Base-by-base conservation (phyloP, 53 echinoderm and acorn worm species). In the Stichopus horrens region DNA sequence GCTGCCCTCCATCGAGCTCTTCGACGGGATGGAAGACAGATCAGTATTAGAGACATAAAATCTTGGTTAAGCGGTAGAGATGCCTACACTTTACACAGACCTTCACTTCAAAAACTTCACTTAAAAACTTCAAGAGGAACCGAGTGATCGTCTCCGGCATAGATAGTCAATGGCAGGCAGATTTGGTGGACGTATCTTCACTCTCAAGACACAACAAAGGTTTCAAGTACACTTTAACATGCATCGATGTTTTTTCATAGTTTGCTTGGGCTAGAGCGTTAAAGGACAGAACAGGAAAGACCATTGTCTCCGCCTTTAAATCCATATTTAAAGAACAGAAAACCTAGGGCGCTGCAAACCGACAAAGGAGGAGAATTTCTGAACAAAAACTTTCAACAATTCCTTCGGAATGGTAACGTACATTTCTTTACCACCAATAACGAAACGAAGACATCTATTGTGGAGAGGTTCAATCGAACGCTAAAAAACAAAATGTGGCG, bases 181-280 rank as follows among this genome's bases (percentile, higher is more conserved):
- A 93, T 79, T 57, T 93, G 14, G 93, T 90, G 1, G 93, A 93
- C 20, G 77, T 88, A 5, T 54, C 67, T 7, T 9, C 68, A 5
- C 79, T 91, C 16, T 52, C 74, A 67, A 77, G 89, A 21, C 85
- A 86, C 8, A 92, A 92, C 37, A 65, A 78, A 4, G 92, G 92
- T 9, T 83, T 77, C 37, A 75, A 86, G n/a, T 90, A 89, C 53
- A 77, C 89, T 86, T 57, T 92, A 55, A 81, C 75, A 55, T 92
- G 92, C 86, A 92, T 89, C 4, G 92, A 92, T 57, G 55, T 89
- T 14, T 86, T 92, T 37, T 92, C 92, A 8, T 89, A 89, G 87
- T 89, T 68, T 73, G 90, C 89, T 3, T 89, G 92, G 92, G 92
- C 65, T 10, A 74, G 76, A 4, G 89, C 86, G 21, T 19, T 92